A percentile compares a stretch with the other conserved stretches of the same genome.
Evolutionary conservation across 1,140 invertebrate species (phyloP).

Genomic region (Pteromalus puparum): DNA sequence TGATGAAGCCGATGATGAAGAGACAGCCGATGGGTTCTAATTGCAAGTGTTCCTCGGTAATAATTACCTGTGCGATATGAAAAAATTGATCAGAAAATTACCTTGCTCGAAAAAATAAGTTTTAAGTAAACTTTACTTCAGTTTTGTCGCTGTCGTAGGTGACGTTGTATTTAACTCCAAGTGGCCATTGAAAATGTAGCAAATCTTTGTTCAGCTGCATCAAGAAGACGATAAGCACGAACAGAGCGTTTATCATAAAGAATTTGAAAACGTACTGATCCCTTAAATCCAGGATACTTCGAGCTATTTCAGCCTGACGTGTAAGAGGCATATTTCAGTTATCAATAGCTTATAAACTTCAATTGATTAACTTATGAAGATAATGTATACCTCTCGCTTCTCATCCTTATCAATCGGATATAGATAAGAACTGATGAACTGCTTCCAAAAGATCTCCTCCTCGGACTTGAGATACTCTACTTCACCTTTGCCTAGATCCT

Average conservation of each 20-base stretch:
- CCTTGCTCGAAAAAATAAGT: not conserved
- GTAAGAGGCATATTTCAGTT: not conserved
- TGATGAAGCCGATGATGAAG: slow-evolving; percentile 68
- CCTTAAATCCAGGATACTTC: slow-evolving; percentile 80
- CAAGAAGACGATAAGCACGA: slow-evolving; percentile 87
- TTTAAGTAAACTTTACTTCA: slow-evolving; percentile 62
- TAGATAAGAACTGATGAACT: slow-evolving; percentile 84
- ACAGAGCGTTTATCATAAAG: slow-evolving; percentile 89
- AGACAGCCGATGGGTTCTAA: slow-evolving; percentile 78
- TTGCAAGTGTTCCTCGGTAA: slow-evolving; percentile 77
- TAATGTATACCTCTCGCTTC: slow-evolving; percentile 58
- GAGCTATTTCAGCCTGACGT: slow-evolving; percentile 75
- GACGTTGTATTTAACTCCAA: slow-evolving; percentile 81
- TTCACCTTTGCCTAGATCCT: slow-evolving; percentile 78
- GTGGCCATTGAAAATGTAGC: slow-evolving; percentile 84
- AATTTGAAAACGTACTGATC: slow-evolving; percentile 87
- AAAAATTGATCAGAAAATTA: not conserved
- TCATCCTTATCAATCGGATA: slow-evolving; percentile 81
- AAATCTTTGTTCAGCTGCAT: slow-evolving; percentile 86
- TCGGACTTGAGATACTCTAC: slow-evolving; percentile 78
- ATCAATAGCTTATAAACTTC: not conserved
- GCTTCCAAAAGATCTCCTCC: slow-evolving; percentile 85
- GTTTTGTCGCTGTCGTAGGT: slow-evolving; percentile 74
- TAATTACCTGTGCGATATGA: slow-evolving; percentile 64
- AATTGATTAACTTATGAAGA: too few species aligned